Conservation (phyloP, 2,113 vertebrate species). For the Pedetes capensis region DNA sequence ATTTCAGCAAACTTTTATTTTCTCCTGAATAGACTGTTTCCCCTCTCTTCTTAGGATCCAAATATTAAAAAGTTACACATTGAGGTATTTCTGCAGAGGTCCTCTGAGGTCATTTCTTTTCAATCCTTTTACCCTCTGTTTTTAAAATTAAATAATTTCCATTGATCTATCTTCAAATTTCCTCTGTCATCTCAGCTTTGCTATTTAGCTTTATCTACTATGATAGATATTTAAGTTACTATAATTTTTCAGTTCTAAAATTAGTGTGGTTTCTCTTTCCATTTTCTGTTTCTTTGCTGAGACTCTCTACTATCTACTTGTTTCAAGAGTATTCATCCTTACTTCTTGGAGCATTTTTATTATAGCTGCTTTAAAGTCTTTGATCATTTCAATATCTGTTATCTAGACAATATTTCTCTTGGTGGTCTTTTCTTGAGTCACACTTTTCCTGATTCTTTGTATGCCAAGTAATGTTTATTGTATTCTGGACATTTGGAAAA, state of each 20-base stretch:
- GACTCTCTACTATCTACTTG: not conserved
- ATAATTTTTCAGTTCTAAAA: slow-evolving; percentile 6
- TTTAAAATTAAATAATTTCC: not conserved
- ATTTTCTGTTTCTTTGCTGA: slow-evolving; percentile 29
- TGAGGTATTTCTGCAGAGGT: not conserved
- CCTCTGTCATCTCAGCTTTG: not conserved
- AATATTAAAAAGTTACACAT: not conserved
- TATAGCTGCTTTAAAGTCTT: not conserved
- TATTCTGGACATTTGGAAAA: slow-evolving; percentile 25
- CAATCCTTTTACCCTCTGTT: not conserved
- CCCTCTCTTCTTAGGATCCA: not conserved
- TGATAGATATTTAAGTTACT: not conserved
- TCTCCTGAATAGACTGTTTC: not conserved
- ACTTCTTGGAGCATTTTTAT: not conserved
- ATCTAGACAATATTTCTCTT: not conserved
- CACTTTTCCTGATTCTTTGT: not conserved
- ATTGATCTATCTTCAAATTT: not conserved
- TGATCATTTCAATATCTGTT: not conserved
- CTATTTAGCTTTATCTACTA: not conserved
- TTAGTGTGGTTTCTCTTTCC: not conserved
- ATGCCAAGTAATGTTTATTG: not conserved
- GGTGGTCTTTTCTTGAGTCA: not conserved
- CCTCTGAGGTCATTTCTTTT: not conserved
- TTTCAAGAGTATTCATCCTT: not conserved
- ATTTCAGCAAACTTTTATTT: not conserved